phyloP scores from a whole-genome alignment of 1,140 invertebrate genomes.

The Macrobrachium rosenbergii region DNA sequence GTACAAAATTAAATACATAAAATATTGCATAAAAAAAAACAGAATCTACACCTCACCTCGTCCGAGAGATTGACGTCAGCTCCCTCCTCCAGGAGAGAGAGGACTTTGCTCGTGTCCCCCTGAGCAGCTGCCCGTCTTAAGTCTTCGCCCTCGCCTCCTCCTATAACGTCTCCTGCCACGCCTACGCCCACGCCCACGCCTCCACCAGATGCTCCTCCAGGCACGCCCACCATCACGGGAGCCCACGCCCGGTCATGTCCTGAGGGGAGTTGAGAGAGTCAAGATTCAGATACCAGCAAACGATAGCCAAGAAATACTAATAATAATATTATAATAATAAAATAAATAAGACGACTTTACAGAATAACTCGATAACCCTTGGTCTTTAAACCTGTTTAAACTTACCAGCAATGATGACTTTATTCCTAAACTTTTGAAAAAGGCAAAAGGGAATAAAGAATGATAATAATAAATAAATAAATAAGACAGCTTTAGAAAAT shows the following conservation, averaged over 20 bases:
- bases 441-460: no score
- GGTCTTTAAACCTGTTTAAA: no score
- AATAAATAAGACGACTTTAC: background rate
- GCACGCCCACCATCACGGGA: slow-evolving; percentile 51
- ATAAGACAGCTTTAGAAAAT: no score
- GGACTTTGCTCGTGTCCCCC: slow-evolving; percentile 32
- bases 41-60: slow-evolving; percentile 25
- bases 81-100: slow-evolving; percentile 39
- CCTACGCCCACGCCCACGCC: slow-evolving; percentile 48
- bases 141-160: slow-evolving; percentile 44
- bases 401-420: no score
- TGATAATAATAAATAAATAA: no score
- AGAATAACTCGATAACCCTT: no score
- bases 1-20: background rate
- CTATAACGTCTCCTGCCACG: slow-evolving; percentile 40
- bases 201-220: slow-evolving; percentile 26
- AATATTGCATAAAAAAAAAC: background rate
- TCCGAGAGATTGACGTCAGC: slow-evolving; percentile 32
- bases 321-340: background rate
- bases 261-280: background rate
- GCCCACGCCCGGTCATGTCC: slow-evolving; percentile 36
- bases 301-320: background rate
- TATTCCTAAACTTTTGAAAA: no score
- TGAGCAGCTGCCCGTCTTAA: slow-evolving; percentile 38
- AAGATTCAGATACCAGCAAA: background rate